Evolutionary conservation across 1,140 invertebrate species (phyloP).

Genomic region (Coelopa frigida): DNA sequence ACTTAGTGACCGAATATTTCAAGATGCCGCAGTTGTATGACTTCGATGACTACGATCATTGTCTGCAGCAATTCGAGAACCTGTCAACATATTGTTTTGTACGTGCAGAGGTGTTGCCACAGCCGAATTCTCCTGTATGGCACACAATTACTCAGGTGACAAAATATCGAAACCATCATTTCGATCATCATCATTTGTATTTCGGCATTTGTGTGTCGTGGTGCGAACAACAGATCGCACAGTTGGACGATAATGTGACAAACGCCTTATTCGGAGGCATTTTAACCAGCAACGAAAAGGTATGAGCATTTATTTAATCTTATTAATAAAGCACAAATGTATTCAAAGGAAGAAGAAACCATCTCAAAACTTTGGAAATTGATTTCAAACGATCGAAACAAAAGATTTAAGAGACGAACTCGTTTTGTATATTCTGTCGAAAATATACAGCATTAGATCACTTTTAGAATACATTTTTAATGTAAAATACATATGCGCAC

Average conservation of each 20-base stretch:
- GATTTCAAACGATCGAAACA: too few relatives aligned
- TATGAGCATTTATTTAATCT: conserved; percentile 14
- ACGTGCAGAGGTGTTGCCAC: conserved; percentile 43
- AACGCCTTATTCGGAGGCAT: conserved; percentile 21
- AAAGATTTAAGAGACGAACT: conserved; percentile 6
- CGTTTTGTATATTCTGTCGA: conserved; percentile 3
- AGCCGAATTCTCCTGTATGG: conserved; percentile 39
- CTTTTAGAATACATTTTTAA: too few relatives aligned
- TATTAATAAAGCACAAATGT: not conserved
- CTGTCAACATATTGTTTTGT: conserved; percentile 46
- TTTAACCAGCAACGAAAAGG: conserved; percentile 36
- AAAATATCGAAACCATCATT: conserved; percentile 47
- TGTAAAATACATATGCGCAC: too few relatives aligned
- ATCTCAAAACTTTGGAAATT: not conserved
- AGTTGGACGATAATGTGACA: conserved; percentile 15
- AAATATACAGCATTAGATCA: too few relatives aligned
- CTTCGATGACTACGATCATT: conserved; percentile 48
- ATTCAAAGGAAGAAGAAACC: not conserved
- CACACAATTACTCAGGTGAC: conserved; percentile 46
- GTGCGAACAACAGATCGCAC: conserved; percentile 24
- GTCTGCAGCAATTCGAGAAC: conserved; percentile 39
- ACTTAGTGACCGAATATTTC: conserved; percentile 47
- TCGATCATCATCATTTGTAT: conserved; percentile 49
- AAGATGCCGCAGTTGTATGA: conserved; percentile 48
- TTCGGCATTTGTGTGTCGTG: conserved; percentile 47